A percentile compares a stretch with the other conserved stretches of the same genome.
phyloP scores from a whole-genome alignment of 2,797 vertebrate species.

The Aldrovandia affinis region DNA sequence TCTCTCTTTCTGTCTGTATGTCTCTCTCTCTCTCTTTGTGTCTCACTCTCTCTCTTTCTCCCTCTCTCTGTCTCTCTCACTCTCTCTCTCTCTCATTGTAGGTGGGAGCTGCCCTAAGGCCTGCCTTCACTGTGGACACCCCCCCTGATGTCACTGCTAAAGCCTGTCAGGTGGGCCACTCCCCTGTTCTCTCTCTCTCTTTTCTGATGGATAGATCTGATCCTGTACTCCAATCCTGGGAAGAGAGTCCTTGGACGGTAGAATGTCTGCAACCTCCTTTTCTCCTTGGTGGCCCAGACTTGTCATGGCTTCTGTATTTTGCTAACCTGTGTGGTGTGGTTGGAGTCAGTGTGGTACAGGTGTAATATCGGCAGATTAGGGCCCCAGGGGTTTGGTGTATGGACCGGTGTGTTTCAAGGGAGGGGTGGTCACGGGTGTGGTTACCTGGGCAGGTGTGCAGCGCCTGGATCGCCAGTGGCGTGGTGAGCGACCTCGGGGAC shows the following conservation, averaged over 20 bases:
- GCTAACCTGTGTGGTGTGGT: not conserved
- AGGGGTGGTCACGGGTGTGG: not conserved
- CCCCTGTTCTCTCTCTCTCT: not conserved
- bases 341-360: no score
- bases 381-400: not conserved
- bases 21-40: no score
- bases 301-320: not conserved
- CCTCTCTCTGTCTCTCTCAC: not conserved
- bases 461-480: slow-evolving; percentile 90
- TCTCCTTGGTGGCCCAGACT: slow-evolving; percentile 7
- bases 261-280: not conserved
- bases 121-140: slow-evolving; percentile 86
- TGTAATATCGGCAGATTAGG: no score
- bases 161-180: slow-evolving; percentile 85
- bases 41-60: slow-evolving; percentile 11
- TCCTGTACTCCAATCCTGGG: not conserved
- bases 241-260: not conserved
- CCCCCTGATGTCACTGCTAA: slow-evolving; percentile 89
- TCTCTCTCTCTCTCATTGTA: slow-evolving; percentile 53
- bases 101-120: slow-evolving; percentile 93
- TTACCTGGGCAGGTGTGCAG: slow-evolving; percentile 82
- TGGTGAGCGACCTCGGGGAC: slow-evolving; percentile 87
- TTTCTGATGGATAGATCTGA: not conserved
- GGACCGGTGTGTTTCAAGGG: not conserved
- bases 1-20: slow-evolving; percentile 65